Base-by-base conservation (phyloP, 1,140 invertebrate genomes). In the Tetramorium parvispinum region DNA sequence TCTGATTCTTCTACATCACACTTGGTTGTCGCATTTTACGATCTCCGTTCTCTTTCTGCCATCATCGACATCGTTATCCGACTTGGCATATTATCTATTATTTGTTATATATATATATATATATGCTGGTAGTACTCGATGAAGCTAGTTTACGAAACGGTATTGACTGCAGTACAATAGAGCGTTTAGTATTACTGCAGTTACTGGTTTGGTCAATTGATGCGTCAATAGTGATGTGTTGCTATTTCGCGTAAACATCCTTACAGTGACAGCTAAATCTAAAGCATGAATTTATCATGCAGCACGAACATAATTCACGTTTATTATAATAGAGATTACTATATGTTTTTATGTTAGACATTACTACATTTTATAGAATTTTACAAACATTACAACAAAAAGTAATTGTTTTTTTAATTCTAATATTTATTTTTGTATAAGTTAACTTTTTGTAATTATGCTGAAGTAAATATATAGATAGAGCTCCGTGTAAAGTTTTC, bases 1-100 rank as follows among this genome's bases (percentile, higher is more conserved):
- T 70, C 43, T 18, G 46, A 7, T 88, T 70, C 18, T 61, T 59
- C 43, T 66, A 73, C 65, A 55, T 88, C 73, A 65, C 37, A 43
- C 37, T 46, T 66, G 87, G 73, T 40, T 66, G 75, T 88, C 59
- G 16, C 63, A 13, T 77, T 77, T 77, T 73, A 16, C 66, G 27
- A 81, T 53, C 43, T 79, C 49, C 59, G 49, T 13, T 78, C 49
- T 32, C 32, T 61, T 37, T 57, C 65, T 24, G 37, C 21, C 27
- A 37, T 79, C n/a, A 71, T 57, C 32, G 49, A 51, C 65, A 10
- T 57, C 37, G 16, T 16, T 18, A 13, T 81, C 37, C 16, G 37
- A 71, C 13, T 82, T 40, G 61, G 37, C 51, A 32, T 71, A 82
- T 82, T 71, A 71, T 59, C 37, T 32, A 71, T 71, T 46, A 68